Conservation (phyloP, 2,113 vertebrate genomes). For the Hippocampus barbouri region DNA sequence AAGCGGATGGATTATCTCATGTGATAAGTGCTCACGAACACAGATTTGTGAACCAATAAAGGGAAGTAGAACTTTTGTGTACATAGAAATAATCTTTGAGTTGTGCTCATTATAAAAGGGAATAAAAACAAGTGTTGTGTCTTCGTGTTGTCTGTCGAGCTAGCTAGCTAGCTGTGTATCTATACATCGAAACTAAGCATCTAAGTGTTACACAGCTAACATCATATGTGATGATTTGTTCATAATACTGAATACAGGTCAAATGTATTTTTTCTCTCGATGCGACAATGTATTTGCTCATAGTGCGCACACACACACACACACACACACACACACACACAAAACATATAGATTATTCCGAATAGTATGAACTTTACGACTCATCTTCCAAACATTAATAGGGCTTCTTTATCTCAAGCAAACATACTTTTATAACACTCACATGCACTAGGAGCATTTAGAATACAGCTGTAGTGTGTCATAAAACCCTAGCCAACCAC, state of each 20-base stretch:
- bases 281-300: background rate
- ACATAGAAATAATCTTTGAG: too few species aligned
- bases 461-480: slow-evolving; percentile 16
- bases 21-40: too few species aligned
- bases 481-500: slow-evolving; percentile 33
- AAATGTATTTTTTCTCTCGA: background rate
- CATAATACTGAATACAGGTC: slow-evolving; percentile 15
- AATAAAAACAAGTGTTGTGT: too few species aligned
- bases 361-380: slow-evolving; percentile 27
- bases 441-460: slow-evolving; percentile 11
- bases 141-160: too few species aligned
- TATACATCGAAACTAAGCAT: too few species aligned
- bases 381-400: slow-evolving; percentile 43
- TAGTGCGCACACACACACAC: background rate
- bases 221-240: slow-evolving; percentile 33
- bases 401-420: slow-evolving; percentile 44
- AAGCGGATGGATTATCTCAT: too few species aligned
- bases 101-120: too few species aligned
- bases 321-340: too few species aligned
- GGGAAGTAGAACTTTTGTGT: too few species aligned
- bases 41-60: too few species aligned
- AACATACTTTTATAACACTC: slow-evolving; percentile 6
- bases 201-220: slow-evolving; percentile 11
- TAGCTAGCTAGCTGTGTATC: too few species aligned
- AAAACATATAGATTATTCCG: slow-evolving; percentile 22